Conservation (phyloP, 2,888 invertebrate genomes). For the Acrobasis repandana region DNA sequence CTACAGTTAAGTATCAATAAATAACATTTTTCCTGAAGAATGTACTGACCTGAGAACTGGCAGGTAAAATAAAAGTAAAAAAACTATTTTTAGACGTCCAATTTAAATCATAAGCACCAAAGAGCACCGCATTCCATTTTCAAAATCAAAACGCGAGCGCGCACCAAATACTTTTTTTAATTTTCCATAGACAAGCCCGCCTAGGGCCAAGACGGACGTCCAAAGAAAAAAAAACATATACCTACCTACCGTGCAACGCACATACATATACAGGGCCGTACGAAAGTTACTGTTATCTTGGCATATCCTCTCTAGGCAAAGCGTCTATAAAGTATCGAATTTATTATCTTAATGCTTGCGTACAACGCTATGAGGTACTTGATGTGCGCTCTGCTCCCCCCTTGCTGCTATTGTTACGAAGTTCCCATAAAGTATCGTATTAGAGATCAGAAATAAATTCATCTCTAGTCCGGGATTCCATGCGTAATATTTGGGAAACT, state of each 20-base stretch:
- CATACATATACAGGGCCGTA: conserved; percentile 66
- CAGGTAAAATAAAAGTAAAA: conserved; percentile 5
- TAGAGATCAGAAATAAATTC: conserved; percentile 66
- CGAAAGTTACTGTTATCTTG: conserved; percentile 84
- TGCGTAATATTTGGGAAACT: conserved; percentile 46
- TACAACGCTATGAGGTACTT: conserved; percentile 67
- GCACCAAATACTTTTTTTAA: conserved; percentile 44
- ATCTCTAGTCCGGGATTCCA: conserved; percentile 69
- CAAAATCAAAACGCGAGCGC: conserved; percentile 36
- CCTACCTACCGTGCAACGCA: conserved; percentile 67
- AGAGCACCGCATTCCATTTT: conserved; percentile 35
- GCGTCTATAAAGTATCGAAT: conserved; percentile 71
- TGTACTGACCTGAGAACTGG: not conserved
- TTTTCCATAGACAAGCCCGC: conserved; percentile 52
- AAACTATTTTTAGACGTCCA: not conserved
- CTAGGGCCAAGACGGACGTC: conserved; percentile 62
- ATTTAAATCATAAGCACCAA: not conserved
- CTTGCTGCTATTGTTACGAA: conserved; percentile 83
- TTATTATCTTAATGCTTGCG: conserved; percentile 66
- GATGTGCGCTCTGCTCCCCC: conserved; percentile 76
- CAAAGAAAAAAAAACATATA: conserved; percentile 62
- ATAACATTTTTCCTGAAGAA: too few relatives aligned
- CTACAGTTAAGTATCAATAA: too few relatives aligned
- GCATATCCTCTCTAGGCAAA: conserved; percentile 83
- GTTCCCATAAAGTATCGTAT: conserved; percentile 69